Evolutionary conservation across 2,113 vertebrate species (phyloP).

Genomic region (Apeltes quadracus): DNA sequence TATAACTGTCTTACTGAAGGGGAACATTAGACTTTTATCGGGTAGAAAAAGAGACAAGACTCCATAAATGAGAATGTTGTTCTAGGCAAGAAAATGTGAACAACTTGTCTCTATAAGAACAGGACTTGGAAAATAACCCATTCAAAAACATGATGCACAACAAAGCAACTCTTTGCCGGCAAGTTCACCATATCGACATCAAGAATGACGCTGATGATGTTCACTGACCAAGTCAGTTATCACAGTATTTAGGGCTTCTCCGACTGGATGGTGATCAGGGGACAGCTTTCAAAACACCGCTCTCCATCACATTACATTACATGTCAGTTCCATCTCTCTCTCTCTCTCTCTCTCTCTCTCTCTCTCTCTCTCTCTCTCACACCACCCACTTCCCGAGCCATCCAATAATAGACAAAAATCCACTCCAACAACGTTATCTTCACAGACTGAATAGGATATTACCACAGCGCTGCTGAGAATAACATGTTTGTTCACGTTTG

Average conservation of each 20-base stretch:
- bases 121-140: too few species aligned
- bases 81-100: too few species aligned
- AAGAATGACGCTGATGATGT: not conserved
- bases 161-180: not conserved
- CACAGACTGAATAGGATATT: conserved; percentile 69
- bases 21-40: not conserved
- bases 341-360: conserved; percentile 46
- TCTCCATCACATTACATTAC: too few species aligned
- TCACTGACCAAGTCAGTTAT: not conserved
- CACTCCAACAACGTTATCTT: conserved; percentile 48
- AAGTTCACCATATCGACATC: not conserved
- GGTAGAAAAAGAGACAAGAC: not conserved
- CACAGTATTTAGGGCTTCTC: not conserved
- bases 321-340: too few species aligned
- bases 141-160: not conserved
- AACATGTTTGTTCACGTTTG: conserved; percentile 22
- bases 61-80: not conserved
- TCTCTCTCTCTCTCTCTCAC: conserved; percentile 47
- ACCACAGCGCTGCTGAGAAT: conserved; percentile 48
- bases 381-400: conserved; percentile 48
- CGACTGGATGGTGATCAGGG: not conserved
- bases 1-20: not conserved
- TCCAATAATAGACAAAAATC: conserved; percentile 63
- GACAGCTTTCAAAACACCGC: too few species aligned
- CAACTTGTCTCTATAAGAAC: too few species aligned